Evolutionary conservation across 2,113 vertebrate species (phyloP).

Genomic region (Phoxinus phoxinus): DNA sequence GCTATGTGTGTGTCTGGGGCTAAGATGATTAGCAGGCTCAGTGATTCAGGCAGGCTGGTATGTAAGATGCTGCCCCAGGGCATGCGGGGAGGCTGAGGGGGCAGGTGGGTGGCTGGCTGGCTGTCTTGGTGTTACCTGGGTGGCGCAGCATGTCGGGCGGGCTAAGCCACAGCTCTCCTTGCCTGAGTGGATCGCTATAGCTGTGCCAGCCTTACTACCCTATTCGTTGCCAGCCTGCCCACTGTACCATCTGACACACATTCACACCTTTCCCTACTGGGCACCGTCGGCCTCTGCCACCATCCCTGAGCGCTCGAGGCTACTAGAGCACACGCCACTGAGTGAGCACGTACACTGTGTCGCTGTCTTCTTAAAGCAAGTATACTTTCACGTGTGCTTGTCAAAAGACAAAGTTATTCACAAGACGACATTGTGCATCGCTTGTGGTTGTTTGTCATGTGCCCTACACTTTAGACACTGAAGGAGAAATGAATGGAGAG

Average conservation of each 20-base stretch:
- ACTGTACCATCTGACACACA: conserved; percentile 93
- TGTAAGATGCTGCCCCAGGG: conserved; percentile 48
- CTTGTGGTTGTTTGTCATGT: conserved; percentile 36
- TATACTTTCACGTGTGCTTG: conserved; percentile 13
- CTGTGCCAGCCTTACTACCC: conserved; percentile 65
- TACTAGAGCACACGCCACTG: conserved; percentile 46
- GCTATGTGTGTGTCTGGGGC: conserved; percentile 40
- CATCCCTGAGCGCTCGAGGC: conserved; percentile 48
- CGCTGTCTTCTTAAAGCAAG: conserved; percentile 12
- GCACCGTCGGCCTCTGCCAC: conserved; percentile 55
- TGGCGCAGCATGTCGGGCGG: conserved; percentile 50
- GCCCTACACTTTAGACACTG: conserved; percentile 54
- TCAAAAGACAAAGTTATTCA: conserved; percentile 17
- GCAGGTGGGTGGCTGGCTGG: conserved; percentile 53
- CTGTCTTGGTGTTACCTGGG: conserved; percentile 59
- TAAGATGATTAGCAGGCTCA: conserved; percentile 53
- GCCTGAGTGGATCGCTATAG: conserved; percentile 42
- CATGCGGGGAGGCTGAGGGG: conserved; percentile 42
- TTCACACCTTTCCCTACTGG: conserved; percentile 86
- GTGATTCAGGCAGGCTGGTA: conserved; percentile 40
- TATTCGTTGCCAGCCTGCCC: conserved; percentile 81
- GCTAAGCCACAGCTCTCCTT: conserved; percentile 48
- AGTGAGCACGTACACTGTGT: conserved; percentile 38
- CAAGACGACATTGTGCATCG: conserved; percentile 18
- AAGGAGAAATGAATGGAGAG: conserved; percentile 55